Evolutionary conservation across 2,113 vertebrate species (phyloP).

Genomic region (Microcebus griseorufus): DNA sequence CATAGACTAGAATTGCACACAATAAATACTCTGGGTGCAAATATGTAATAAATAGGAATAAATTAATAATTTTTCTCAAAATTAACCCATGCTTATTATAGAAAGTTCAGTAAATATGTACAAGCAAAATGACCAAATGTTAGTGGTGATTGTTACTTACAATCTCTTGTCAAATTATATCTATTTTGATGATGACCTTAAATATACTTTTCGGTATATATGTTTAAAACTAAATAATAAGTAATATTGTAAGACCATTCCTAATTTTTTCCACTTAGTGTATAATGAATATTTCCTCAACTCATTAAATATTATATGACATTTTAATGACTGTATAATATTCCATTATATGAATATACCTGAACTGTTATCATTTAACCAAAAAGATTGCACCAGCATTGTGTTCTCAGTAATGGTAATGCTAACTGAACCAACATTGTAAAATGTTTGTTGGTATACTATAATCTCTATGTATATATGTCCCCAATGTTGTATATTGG

Average conservation of each 20-base stretch:
- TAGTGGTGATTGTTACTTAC: not conserved
- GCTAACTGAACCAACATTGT: not conserved
- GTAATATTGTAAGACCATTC: not conserved
- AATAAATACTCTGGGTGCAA: not conserved
- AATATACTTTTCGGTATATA: not conserved
- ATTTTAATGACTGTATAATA: not conserved
- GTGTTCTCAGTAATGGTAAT: not conserved
- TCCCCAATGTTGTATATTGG: not conserved
- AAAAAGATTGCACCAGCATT: not conserved
- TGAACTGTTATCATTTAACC: not conserved
- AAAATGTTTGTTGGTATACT: not conserved
- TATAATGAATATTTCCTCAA: not conserved
- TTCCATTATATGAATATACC: constrained; percentile 14
- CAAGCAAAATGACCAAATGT: constrained; percentile 5
- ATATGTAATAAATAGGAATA: not conserved
- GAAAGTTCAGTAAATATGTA: not conserved
- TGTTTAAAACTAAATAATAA: constrained; percentile 21
- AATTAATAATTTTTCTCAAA: constrained; percentile 20
- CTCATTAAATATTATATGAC: not conserved
- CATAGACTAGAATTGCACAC: not conserved
- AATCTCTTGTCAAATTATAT: not conserved
- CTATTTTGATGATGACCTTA: not conserved
- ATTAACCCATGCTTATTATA: not conserved
- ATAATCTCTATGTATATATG: not conserved
- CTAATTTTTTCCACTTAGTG: not conserved